A percentile compares a stretch with the other conserved stretches of the same genome.
phyloP scores from a whole-genome alignment of 2,113 vertebrate species.

The Podilymbus podiceps region DNA sequence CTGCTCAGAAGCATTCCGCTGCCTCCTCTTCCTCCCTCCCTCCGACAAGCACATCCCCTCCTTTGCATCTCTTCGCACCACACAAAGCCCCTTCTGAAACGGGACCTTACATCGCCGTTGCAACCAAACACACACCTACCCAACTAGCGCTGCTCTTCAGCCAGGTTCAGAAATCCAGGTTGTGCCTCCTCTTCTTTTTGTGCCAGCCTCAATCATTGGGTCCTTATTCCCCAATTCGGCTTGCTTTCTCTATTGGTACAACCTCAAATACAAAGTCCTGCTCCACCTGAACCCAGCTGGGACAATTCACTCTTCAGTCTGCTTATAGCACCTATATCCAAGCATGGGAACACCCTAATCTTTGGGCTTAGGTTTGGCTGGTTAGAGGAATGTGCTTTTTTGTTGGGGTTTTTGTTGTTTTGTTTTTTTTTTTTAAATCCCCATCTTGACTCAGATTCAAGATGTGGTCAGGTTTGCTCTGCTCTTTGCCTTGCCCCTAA shows the following conservation, averaged over 20 bases:
- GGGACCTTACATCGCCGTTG: background rate
- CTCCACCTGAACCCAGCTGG: background rate
- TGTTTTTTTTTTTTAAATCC: background rate
- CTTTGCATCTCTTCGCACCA: accelerated
- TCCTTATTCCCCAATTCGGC: background rate
- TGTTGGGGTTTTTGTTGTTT: too few species aligned
- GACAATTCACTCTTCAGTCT: background rate
- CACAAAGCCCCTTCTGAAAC: background rate
- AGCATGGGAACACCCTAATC: accelerated
- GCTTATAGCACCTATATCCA: too few species aligned
- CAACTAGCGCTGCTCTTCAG: background rate
- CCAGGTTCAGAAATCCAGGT: background rate
- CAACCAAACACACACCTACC: background rate
- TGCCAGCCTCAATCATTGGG: accelerated
- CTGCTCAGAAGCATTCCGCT: background rate
- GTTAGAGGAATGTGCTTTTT: background rate
- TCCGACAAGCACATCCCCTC: accelerated
- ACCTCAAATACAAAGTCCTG: background rate
- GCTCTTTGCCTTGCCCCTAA: background rate
- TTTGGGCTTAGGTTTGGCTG: background rate
- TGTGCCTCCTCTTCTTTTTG: accelerated
- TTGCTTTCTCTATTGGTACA: background rate
- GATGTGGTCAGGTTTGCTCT: background rate
- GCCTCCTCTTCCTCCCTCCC: background rate
- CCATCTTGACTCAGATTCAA: background rate